Evolutionary conservation across 2,113 vertebrate genomes (phyloP).

Genomic region (Rhizomys pruinosus): DNA sequence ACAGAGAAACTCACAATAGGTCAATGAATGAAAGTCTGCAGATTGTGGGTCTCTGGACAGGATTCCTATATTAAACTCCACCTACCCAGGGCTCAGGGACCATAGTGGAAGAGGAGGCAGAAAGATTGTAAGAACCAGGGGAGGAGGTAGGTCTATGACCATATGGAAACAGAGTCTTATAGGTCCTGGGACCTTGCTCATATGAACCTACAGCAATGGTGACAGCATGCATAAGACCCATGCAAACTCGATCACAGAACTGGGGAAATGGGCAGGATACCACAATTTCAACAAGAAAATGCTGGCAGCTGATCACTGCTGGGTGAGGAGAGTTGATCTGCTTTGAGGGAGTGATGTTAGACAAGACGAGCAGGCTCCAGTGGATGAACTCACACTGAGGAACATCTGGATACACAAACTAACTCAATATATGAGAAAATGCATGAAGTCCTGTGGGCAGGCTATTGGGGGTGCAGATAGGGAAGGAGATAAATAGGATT

Average conservation of each 20-base stretch:
- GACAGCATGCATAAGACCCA: not conserved
- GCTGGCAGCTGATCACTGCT: not conserved
- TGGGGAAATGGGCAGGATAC: too few relatives aligned
- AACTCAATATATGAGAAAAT: too few relatives aligned
- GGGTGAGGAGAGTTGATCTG: not conserved
- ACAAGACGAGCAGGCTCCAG: too few relatives aligned
- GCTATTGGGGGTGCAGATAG: too few relatives aligned
- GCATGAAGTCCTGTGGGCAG: too few relatives aligned
- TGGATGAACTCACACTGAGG: not conserved
- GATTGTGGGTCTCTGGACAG: too few relatives aligned
- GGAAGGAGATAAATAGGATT: not conserved
- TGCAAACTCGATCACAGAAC: too few relatives aligned
- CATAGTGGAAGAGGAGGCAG: not conserved
- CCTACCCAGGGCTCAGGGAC: not conserved
- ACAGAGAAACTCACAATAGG: not conserved
- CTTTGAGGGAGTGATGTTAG: not conserved
- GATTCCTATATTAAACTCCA: not conserved
- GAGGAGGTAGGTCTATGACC: not conserved
- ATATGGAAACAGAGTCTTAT: not conserved
- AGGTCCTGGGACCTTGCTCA: not conserved
- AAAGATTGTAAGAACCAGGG: not conserved
- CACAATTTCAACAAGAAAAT: too few relatives aligned
- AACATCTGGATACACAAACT: not conserved
- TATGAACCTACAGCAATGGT: not conserved
- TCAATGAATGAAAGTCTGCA: too few relatives aligned